Conservation (phyloP, 1,140 invertebrate genomes). For the Platorchestia sp. region DNA sequence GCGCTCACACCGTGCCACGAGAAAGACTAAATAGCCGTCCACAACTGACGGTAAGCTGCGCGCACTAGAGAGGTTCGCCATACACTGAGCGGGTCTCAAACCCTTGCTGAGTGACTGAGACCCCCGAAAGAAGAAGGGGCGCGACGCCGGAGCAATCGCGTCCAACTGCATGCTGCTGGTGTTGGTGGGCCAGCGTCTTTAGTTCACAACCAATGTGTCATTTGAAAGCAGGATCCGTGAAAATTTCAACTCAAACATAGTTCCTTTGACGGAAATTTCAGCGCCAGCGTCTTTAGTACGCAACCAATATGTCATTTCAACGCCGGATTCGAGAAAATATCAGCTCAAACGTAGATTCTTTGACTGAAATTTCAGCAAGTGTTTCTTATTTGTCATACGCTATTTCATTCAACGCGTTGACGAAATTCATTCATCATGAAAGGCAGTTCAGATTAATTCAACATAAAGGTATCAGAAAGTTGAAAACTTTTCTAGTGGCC, state of each 20-base stretch:
- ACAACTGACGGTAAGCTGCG: constrained; percentile 13
- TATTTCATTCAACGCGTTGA: neutral
- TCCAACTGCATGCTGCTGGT: neutral
- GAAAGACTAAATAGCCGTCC: neutral
- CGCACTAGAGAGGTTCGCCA: constrained; percentile 32
- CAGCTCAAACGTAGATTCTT: no score
- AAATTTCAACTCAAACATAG: no score
- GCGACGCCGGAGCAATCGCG: neutral
- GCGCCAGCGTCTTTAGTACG: neutral
- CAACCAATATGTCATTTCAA: neutral
- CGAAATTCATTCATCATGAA: neutral
- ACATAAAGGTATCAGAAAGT: neutral
- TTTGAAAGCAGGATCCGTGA: no score
- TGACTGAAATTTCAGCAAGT: neutral
- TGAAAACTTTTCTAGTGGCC: neutral
- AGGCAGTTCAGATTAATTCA: neutral
- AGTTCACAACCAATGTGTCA: neutral
- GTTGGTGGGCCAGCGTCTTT: neutral
- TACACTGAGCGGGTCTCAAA: constrained; percentile 1
- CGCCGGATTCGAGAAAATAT: no score
- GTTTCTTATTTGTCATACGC: neutral
- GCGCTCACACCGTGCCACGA: neutral
- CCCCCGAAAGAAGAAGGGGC: constrained; percentile 14
- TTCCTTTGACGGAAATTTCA: no score
- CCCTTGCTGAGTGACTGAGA: constrained; percentile 48